Base-by-base conservation (phyloP, 2,888 invertebrate species). In the Plagodis pulveraria region DNA sequence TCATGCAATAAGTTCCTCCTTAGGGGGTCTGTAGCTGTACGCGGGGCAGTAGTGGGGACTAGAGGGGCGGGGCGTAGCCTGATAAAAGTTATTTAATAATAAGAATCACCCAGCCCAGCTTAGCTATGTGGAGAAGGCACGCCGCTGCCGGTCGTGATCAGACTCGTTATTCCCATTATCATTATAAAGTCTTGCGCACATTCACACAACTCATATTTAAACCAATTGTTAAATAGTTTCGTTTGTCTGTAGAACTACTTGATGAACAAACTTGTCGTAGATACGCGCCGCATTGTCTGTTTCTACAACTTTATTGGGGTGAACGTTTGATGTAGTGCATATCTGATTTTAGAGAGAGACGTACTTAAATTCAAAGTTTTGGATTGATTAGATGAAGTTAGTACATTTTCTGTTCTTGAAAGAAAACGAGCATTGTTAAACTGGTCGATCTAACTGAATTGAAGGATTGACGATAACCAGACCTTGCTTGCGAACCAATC, bases 51-150 rank as follows among this genome's bases (percentile, higher is more conserved):
- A 70, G 68, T 67, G 69, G 66, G 63, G 69, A 66, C 71, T 72
- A 71, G 69, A 10, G 40, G 40, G 1, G 40, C 8, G 40, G 5
- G 78, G 80, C 70, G 78, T 75, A 76, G 84, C 80, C 86, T 84
- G 83, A 87, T 87, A 86, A 88, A 90, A 90, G 83, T 89, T 90
- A 89, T 90, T 90, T 87, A 89, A 90, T 89, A 89, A 86, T 81
- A 84, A 85, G 83, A 79, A 85, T 83, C 82, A 81, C 78, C 81
- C 77, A 71, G 79, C 78, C 81, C 77, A 71, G 79, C 78, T 70
- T 72, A 63, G 72, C 72, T 70, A 74, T 74, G 71, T 76, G 70
- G 66, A 71, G 69, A 65, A 65, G 40, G 40, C 10, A 40, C 40
- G 64, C 63, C 59, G 69, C 69, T 69, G 70, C 53, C 55, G 58